phyloP scores from a whole-genome alignment of 2,797 vertebrate genomes.

The Sebastes minor region DNA sequence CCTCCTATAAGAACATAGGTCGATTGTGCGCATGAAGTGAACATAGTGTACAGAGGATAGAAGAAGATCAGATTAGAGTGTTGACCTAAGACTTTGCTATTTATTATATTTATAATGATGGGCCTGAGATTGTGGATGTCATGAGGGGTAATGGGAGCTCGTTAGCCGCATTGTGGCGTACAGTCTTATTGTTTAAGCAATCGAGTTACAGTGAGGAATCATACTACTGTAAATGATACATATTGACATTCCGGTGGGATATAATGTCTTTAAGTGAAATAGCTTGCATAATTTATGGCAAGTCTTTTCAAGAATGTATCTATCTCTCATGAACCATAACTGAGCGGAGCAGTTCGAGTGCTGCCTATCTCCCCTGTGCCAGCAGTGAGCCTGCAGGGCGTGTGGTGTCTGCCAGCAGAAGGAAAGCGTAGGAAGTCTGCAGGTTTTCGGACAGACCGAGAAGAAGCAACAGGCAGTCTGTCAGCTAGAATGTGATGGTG shows the following conservation, averaged over 20 bases:
- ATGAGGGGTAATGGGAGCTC: constrained; percentile 15
- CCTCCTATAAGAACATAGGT: constrained; percentile 51
- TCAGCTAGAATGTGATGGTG: constrained; percentile 28
- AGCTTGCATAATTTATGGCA: constrained; percentile 39
- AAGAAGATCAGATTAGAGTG: constrained; percentile 58
- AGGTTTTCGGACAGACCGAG: constrained; percentile 50
- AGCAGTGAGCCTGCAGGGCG: constrained; percentile 45
- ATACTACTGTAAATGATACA: constrained; percentile 15
- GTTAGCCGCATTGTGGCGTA: constrained; percentile 15
- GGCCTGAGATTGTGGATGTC: constrained; percentile 7
- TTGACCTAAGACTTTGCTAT: constrained; percentile 31
- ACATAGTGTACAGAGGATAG: constrained; percentile 28
- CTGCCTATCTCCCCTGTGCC: constrained; percentile 40
- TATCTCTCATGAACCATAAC: constrained; percentile 29
- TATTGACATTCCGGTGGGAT: constrained; percentile 29
- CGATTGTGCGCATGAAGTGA: constrained; percentile 55
- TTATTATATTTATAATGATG: constrained; percentile 31
- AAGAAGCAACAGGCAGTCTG: constrained; percentile 59
- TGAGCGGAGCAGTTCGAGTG: constrained; percentile 13
- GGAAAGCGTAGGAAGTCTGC: constrained; percentile 67
- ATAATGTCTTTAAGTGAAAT: constrained; percentile 32
- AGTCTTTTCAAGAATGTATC: constrained; percentile 40
- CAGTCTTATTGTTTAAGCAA: neutral
- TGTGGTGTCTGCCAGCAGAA: constrained; percentile 58
- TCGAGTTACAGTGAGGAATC: neutral